phyloP scores from a whole-genome alignment of 2,113 vertebrate species.

The Parus major region DNA sequence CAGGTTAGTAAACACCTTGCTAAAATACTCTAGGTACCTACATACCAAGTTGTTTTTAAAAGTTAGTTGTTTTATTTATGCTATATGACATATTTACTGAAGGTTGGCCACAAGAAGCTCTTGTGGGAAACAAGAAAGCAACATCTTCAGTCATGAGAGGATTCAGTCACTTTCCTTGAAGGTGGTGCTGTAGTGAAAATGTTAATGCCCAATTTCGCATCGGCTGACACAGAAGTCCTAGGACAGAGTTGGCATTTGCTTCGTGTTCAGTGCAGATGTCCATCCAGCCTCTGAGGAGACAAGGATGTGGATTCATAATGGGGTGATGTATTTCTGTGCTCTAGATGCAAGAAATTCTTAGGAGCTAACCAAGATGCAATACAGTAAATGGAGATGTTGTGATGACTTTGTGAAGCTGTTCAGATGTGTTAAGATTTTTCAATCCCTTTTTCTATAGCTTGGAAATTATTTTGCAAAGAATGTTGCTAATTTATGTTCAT shows the following conservation, averaged over 20 bases:
- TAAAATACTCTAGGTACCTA: conserved; percentile 21
- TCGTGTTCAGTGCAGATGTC: conserved; percentile 3
- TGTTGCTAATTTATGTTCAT: neutral
- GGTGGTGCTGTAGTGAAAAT: conserved; percentile 55
- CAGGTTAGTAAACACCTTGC: neutral
- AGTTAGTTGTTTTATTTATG: conserved; percentile 31
- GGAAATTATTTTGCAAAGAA: neutral
- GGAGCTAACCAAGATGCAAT: neutral
- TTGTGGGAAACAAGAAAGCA: conserved; percentile 34
- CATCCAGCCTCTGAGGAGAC: neutral
- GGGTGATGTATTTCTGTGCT: conserved; percentile 66
- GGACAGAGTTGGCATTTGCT: conserved; percentile 37
- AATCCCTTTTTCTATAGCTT: neutral
- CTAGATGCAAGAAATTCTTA: neutral
- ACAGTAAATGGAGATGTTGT: neutral
- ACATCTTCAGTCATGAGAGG: conserved; percentile 23
- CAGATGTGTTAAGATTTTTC: neutral
- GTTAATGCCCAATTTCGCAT: conserved; percentile 28
- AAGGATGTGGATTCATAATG: conserved; percentile 65
- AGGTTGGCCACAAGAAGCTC: conserved; percentile 34
- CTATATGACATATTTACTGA: neutral
- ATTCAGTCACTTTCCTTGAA: conserved; percentile 45
- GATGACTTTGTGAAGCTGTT: neutral
- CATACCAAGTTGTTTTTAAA: neutral
- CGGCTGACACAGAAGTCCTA: conserved; percentile 46